Percentiles rank a stretch among this genome's conserved stretches.
Evolutionary conservation across 1,140 invertebrate species (phyloP).

Genomic region (Gonioctena quinquepunctata): DNA sequence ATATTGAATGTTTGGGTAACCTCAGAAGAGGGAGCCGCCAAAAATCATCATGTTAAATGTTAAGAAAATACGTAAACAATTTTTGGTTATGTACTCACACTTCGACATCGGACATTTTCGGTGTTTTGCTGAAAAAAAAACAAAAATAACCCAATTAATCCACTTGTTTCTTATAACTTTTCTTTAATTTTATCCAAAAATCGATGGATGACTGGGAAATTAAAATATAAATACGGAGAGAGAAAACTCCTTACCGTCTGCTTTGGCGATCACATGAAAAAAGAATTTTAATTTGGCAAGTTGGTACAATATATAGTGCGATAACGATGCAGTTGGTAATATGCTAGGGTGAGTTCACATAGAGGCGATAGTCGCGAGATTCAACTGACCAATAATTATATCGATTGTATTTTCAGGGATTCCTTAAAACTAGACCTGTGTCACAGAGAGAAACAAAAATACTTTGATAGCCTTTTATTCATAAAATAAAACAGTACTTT

Average conservation of each 20-base stretch:
- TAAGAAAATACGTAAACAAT: constrained; percentile 12
- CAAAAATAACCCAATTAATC: constrained; percentile 28
- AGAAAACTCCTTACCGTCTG: neutral
- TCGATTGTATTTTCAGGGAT: too few species aligned
- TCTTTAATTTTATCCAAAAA: neutral
- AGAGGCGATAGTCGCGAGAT: too few species aligned
- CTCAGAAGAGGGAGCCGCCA: constrained; percentile 46
- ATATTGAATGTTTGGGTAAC: constrained; percentile 34
- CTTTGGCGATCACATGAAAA: neutral
- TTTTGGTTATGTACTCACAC: constrained; percentile 60
- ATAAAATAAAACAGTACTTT: neutral
- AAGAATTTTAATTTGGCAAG: too few species aligned
- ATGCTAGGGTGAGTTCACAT: too few species aligned
- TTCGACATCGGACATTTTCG: constrained; percentile 68
- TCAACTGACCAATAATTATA: too few species aligned
- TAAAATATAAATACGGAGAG: neutral
- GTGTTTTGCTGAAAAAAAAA: constrained; percentile 46
- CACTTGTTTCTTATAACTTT: neutral
- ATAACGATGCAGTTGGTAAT: too few species aligned
- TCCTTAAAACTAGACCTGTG: too few species aligned
- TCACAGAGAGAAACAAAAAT: too few species aligned
- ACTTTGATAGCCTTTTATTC: too few species aligned
- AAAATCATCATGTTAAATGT: constrained; percentile 38
- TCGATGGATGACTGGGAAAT: neutral
- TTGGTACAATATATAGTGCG: too few species aligned